A percentile compares a stretch with the other conserved stretches of the same genome.
Evolutionary conservation across 2,888 invertebrate species (phyloP).

Genomic region (Synergus gifuensis): DNA sequence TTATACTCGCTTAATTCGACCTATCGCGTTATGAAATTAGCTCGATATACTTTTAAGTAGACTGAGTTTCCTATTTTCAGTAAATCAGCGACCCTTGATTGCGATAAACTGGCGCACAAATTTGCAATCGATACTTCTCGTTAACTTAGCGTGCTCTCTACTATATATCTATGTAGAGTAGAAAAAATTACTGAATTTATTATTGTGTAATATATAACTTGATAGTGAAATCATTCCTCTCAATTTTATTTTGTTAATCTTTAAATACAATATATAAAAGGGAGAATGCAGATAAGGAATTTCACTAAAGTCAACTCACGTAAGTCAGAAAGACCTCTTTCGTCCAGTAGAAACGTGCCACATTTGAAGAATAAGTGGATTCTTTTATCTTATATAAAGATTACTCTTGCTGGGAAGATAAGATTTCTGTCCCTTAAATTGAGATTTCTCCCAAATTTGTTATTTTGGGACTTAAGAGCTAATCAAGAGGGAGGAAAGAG

Average conservation of each 20-base stretch:
- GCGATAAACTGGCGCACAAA: slow-evolving; percentile 30
- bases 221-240: not conserved
- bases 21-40: slow-evolving; percentile 30
- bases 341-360: not conserved
- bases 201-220: not conserved
- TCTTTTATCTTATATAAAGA: slow-evolving; percentile 20
- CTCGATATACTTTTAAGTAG: slow-evolving; percentile 19
- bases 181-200: not conserved
- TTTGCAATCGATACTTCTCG: slow-evolving; percentile 32
- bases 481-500: not conserved
- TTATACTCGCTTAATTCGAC: slow-evolving; percentile 8
- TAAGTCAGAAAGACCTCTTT: not conserved
- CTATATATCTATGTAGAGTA: not conserved
- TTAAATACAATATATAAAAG: not conserved
- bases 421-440: not conserved
- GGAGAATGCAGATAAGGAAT: not conserved
- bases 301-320: not conserved
- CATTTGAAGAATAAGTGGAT: slow-evolving; percentile 18
- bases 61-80: slow-evolving; percentile 21
- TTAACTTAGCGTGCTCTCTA: slow-evolving; percentile 35
- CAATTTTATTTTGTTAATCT: not conserved
- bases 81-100: slow-evolving; percentile 10
- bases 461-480: slow-evolving; percentile 12
- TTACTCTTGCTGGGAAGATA: not conserved
- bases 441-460: not conserved